Evolutionary conservation across 2,797 vertebrate genomes (phyloP).

Genomic region (Oreortyx pictus): DNA sequence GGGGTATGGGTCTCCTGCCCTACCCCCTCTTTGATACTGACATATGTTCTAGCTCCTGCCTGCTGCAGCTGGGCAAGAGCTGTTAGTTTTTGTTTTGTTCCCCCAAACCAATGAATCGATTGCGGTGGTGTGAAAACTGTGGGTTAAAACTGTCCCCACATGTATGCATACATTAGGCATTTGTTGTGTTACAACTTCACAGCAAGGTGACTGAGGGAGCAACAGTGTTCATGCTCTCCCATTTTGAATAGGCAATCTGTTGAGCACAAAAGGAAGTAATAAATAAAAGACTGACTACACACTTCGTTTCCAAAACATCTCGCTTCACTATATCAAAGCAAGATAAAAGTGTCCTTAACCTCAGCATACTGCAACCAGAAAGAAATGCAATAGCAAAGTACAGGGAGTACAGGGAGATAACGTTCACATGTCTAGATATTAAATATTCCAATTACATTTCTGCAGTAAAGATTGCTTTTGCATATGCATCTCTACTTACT

Average conservation of each 20-base stretch:
- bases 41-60: conserved; percentile 91
- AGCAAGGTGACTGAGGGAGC: conserved; percentile 61
- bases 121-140: conserved; percentile 59
- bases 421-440: background rate
- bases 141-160: conserved; percentile 43
- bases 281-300: conserved; percentile 28
- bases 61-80: conserved; percentile 88
- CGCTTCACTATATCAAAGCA: background rate
- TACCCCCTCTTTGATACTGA: conserved; percentile 78
- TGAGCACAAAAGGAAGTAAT: conserved; percentile 69
- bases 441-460: background rate
- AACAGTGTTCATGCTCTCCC: background rate
- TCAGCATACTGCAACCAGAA: background rate
- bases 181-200: conserved; percentile 69
- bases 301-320: conserved; percentile 2
- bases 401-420: background rate
- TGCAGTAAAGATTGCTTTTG: background rate
- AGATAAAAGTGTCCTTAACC: background rate
- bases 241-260: conserved; percentile 65
- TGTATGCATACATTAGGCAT: conserved; percentile 74
- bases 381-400: background rate
- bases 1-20: conserved; percentile 73
- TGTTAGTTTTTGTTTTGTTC: conserved; percentile 52
- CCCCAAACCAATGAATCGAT: conserved; percentile 74
- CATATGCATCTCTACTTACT: background rate